Conservation (phyloP, 2,113 vertebrate species). For the Neodontobutis hainanensis region DNA sequence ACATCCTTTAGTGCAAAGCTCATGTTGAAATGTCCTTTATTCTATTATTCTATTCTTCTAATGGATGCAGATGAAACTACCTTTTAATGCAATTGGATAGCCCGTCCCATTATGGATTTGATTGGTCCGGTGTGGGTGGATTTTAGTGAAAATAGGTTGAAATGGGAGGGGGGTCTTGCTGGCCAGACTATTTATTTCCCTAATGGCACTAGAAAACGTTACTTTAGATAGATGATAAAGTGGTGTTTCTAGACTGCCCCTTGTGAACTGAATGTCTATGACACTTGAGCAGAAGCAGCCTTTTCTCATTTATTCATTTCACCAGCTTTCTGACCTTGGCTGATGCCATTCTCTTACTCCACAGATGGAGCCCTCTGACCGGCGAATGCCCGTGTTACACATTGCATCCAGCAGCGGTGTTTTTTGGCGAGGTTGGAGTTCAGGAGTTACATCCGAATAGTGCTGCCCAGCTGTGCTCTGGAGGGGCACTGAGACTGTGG, state of each 20-base stretch:
- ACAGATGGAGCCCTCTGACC: slow-evolving; percentile 47
- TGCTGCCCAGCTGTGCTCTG: slow-evolving; percentile 19
- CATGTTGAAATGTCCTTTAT: too few relatives aligned
- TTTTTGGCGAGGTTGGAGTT: slow-evolving; percentile 25
- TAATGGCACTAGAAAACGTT: slow-evolving; percentile 18
- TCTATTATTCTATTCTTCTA: too few relatives aligned
- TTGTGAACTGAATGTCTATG: slow-evolving; percentile 4
- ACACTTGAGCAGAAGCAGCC: slow-evolving; percentile 25
- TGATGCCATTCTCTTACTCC: slow-evolving; percentile 30
- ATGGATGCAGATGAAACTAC: too few relatives aligned
- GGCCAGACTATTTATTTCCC: slow-evolving; percentile 14
- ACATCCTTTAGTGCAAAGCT: too few relatives aligned
- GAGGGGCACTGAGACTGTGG: slow-evolving; percentile 29
- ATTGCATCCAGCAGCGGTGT: slow-evolving; percentile 54
- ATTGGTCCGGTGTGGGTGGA: too few relatives aligned
- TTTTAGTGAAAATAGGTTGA: too few relatives aligned
- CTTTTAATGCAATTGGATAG: too few relatives aligned
- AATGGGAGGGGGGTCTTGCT: not conserved
- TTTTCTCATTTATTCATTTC: slow-evolving; percentile 42
- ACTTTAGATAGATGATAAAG: slow-evolving; percentile 27
- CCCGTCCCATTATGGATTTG: too few relatives aligned
- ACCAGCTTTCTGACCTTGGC: slow-evolving; percentile 31
- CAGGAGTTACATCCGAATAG: slow-evolving; percentile 30
- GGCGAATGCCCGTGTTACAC: slow-evolving; percentile 37
- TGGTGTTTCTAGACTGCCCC: slow-evolving; percentile 10